Conservation (phyloP, 2,113 vertebrate genomes). For the Athene cunicularia region DNA sequence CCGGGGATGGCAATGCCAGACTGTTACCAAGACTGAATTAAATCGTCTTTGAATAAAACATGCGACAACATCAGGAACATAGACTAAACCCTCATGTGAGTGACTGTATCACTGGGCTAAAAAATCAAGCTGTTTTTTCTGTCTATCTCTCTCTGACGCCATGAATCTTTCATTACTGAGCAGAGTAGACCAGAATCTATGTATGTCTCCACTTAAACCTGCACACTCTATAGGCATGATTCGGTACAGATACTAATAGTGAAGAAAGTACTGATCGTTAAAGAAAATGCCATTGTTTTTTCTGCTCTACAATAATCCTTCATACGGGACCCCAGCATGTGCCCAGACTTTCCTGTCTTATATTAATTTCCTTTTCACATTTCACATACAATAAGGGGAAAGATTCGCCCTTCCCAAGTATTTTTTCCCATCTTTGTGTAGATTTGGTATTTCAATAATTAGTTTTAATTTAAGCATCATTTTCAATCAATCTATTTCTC, state of each 20-base stretch:
- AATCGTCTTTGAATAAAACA: conserved; percentile 20
- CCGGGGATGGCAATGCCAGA: background rate
- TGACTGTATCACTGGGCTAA: background rate
- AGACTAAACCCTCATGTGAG: background rate
- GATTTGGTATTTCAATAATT: background rate
- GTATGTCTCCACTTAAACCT: background rate
- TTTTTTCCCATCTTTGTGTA: background rate
- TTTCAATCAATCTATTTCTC: background rate
- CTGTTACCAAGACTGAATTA: background rate
- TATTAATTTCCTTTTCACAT: background rate
- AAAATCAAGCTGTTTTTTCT: background rate
- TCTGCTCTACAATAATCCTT: background rate
- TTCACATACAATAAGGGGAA: background rate
- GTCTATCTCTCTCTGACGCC: background rate
- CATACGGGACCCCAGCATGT: background rate
- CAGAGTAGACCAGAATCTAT: background rate
- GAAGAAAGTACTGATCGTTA: background rate
- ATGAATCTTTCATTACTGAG: background rate
- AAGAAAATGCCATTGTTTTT: background rate
- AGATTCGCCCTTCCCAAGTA: background rate
- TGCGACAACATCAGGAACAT: background rate
- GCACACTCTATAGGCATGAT: rapidly evolving
- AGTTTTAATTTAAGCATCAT: background rate
- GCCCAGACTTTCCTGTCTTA: background rate
- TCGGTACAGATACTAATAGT: background rate